Percentiles rank a stretch among this genome's conserved stretches.
Evolutionary conservation across 2,888 invertebrate genomes (phyloP).

Genomic region (Acleris laterana): DNA sequence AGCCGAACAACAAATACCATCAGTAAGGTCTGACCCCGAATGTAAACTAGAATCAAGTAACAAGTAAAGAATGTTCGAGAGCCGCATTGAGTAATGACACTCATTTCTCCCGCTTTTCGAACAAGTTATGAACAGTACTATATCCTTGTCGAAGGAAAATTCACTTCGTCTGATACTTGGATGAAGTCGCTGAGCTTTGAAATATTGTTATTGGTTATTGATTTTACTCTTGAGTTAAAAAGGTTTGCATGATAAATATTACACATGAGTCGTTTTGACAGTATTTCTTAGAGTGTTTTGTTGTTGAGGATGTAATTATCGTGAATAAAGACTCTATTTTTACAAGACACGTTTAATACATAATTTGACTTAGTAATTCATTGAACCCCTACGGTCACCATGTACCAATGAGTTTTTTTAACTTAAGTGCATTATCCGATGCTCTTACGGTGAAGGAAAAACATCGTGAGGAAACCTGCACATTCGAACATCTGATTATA

Average conservation of each 20-base stretch:
- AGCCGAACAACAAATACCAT: conserved; percentile 54
- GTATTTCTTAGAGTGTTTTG: too few relatives aligned
- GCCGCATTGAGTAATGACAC: conserved; percentile 69
- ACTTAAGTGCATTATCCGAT: too few relatives aligned
- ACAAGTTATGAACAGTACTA: conserved; percentile 71
- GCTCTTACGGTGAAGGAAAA: too few relatives aligned
- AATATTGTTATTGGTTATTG: conserved; percentile 36
- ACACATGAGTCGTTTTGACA: too few relatives aligned
- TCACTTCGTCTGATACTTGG: conserved; percentile 60
- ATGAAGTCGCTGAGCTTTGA: conserved; percentile 36
- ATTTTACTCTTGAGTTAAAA: conserved; percentile 12
- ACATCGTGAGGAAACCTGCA: too few relatives aligned
- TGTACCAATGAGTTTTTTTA: too few relatives aligned
- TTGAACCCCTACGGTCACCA: too few relatives aligned
- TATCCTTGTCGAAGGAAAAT: conserved; percentile 74
- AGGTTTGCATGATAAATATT: background rate
- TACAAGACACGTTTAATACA: too few relatives aligned
- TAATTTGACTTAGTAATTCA: too few relatives aligned
- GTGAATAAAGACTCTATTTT: too few relatives aligned
- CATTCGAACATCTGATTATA: too few relatives aligned
- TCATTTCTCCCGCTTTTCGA: conserved; percentile 66
- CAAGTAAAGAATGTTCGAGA: conserved; percentile 64
- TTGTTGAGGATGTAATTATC: too few relatives aligned
- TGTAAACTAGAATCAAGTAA: conserved; percentile 60
- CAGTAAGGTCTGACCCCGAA: conserved; percentile 58